phyloP scores from a whole-genome alignment of 2,888 invertebrate genomes.

The Hemithea aestivaria region DNA sequence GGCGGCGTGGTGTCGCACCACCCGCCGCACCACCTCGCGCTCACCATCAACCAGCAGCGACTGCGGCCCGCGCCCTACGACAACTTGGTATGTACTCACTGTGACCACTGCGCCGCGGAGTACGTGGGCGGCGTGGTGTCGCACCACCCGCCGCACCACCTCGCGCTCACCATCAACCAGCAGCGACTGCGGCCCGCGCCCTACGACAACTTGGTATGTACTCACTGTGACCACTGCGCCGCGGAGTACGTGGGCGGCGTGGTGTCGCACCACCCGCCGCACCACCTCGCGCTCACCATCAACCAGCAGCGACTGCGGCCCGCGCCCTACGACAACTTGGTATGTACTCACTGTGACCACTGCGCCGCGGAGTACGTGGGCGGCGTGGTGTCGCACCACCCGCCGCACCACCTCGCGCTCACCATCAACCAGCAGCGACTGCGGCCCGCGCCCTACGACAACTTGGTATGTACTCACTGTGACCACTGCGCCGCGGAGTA shows the following conservation, averaged over 20 bases:
- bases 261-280: slow-evolving; percentile 73
- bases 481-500: slow-evolving; percentile 80
- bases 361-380: slow-evolving; percentile 70
- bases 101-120: slow-evolving; percentile 81
- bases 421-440: no score
- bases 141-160: slow-evolving; percentile 72
- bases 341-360: slow-evolving; percentile 87
- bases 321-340: slow-evolving; percentile 96
- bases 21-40: no score
- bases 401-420: no score
- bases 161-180: no score
- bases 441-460: slow-evolving; percentile 95
- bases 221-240: slow-evolving; percentile 86
- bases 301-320: no score
- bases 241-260: slow-evolving; percentile 64
- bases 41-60: slow-evolving; percentile 87
- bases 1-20: no score
- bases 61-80: slow-evolving; percentile 93
- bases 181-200: slow-evolving; percentile 94
- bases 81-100: slow-evolving; percentile 94
- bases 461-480: slow-evolving; percentile 92
- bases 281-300: no score
- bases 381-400: slow-evolving; percentile 78
- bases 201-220: slow-evolving; percentile 95
- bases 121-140: slow-evolving; percentile 72